A percentile compares a stretch with the other conserved stretches of the same genome.
These are phyloP conservation scores for Papio anubis DNA, from an alignment of 2,113 vertebrate genomes.

Conservation along the genomic window DNA sequence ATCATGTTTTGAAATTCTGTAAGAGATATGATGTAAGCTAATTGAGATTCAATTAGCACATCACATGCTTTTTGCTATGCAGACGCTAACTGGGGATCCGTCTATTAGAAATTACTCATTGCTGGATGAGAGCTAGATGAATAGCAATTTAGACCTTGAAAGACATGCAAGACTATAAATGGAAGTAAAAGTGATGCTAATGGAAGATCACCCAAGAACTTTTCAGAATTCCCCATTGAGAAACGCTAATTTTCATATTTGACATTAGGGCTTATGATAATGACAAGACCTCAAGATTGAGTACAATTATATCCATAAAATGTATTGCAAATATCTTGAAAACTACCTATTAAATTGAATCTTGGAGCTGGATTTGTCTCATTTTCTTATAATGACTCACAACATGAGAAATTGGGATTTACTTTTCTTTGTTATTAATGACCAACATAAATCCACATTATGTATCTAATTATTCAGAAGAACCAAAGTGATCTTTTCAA, in stretches of 20 bases:
- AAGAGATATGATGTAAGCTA: constrained; percentile 72
- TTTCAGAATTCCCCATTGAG: constrained; percentile 77
- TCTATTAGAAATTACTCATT: constrained; percentile 77
- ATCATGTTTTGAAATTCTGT: constrained; percentile 71
- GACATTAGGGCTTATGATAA: constrained; percentile 69
- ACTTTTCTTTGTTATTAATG: constrained; percentile 53
- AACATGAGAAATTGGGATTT: constrained; percentile 47
- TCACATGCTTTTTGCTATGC: constrained; percentile 70
- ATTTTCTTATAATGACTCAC: constrained; percentile 33
- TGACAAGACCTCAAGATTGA: constrained; percentile 62
- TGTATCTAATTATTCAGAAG: constrained; percentile 9
- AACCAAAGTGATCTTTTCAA: constrained; percentile 14
- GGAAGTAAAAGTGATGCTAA: constrained; percentile 74
- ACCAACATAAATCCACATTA: constrained; percentile 33
- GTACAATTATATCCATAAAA: constrained; percentile 69
- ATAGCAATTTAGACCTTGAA: constrained; percentile 78
- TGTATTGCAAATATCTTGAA: constrained; percentile 63
- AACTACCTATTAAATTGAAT: constrained; percentile 68
- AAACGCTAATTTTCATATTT: constrained; percentile 75
- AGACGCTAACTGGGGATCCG: constrained; percentile 65
- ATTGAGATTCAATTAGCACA: constrained; percentile 75
- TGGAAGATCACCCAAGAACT: constrained; percentile 79
- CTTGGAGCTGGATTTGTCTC: constrained; percentile 46
- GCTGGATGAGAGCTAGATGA: constrained; percentile 65
- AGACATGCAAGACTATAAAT: constrained; percentile 74